Conservation (phyloP, 2,888 invertebrate genomes). For the Gortyna flavago region DNA sequence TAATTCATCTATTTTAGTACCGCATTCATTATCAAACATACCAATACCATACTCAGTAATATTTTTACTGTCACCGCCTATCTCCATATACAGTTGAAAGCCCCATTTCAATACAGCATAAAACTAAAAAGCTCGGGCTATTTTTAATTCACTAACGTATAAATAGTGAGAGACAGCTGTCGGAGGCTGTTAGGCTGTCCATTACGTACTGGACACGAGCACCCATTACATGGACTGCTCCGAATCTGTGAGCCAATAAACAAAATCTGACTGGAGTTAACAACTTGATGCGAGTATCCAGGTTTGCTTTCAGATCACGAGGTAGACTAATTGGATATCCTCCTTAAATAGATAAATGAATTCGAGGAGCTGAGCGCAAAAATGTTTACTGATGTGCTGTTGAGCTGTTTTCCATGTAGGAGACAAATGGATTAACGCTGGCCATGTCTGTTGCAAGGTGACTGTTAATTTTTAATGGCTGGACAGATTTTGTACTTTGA, state of each 20-base stretch:
- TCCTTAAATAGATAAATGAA: slow-evolving; percentile 30
- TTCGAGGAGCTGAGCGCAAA: slow-evolving; percentile 4
- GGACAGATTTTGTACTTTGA: background rate
- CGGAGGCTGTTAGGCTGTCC: slow-evolving; percentile 39
- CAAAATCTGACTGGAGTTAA: slow-evolving; percentile 40
- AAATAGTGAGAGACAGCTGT: slow-evolving; percentile 44
- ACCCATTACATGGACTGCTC: slow-evolving; percentile 22
- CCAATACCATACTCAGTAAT: background rate
- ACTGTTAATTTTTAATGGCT: background rate
- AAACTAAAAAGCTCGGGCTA: background rate
- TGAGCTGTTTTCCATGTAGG: slow-evolving; percentile 28
- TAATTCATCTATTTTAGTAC: background rate
- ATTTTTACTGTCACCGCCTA: background rate
- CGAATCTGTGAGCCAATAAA: slow-evolving; percentile 53
- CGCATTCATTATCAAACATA: background rate
- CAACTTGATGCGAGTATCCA: slow-evolving; percentile 40
- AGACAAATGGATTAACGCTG: slow-evolving; percentile 15
- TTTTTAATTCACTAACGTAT: slow-evolving; percentile 40
- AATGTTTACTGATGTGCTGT: background rate
- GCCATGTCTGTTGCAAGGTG: background rate
- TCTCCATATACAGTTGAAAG: background rate
- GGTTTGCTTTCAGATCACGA: slow-evolving; percentile 50
- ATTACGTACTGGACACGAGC: slow-evolving; percentile 38
- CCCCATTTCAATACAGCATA: slow-evolving; percentile 10
- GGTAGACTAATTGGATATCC: slow-evolving; percentile 40